Conservation (phyloP, 2,797 vertebrate genomes). For the Xenentodon cancila region DNA sequence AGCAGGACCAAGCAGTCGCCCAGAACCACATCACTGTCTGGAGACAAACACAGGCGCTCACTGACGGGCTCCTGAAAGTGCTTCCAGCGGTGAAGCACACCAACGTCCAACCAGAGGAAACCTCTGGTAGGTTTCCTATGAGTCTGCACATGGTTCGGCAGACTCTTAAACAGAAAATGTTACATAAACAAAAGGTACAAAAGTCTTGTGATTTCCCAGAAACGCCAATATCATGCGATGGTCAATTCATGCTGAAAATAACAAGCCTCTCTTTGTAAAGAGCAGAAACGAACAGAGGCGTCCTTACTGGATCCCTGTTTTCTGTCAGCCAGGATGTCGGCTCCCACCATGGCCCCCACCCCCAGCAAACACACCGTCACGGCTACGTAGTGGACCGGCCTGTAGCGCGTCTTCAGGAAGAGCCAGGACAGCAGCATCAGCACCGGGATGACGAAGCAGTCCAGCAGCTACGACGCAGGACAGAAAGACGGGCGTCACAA, state of each 20-base stretch:
- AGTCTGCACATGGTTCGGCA: too few relatives aligned
- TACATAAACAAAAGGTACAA: too few relatives aligned
- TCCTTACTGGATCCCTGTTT: slow-evolving; percentile 86
- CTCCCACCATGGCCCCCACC: slow-evolving; percentile 97
- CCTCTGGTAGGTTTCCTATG: too few relatives aligned
- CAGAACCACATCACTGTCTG: slow-evolving; percentile 87
- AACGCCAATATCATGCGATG: too few relatives aligned
- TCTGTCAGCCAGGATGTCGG: slow-evolving; percentile 89
- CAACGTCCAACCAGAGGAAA: too few relatives aligned
- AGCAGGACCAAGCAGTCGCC: slow-evolving; percentile 93
- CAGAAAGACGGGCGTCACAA: not conserved
- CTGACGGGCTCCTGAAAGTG: too few relatives aligned
- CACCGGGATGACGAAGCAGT: slow-evolving; percentile 96
- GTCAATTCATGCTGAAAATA: too few relatives aligned
- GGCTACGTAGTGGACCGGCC: slow-evolving; percentile 87
- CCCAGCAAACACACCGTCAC: slow-evolving; percentile 91
- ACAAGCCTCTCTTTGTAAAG: too few relatives aligned
- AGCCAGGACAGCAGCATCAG: slow-evolving; percentile 97
- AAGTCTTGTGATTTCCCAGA: too few relatives aligned
- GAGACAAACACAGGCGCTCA: not conserved
- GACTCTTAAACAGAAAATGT: too few relatives aligned
- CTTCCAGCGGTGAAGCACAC: too few relatives aligned
- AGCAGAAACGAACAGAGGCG: not conserved
- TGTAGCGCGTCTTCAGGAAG: slow-evolving; percentile 90
- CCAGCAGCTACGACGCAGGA: slow-evolving; percentile 86